Percentiles rank a stretch among this genome's conserved stretches.
Conservation (phyloP, 2,888 invertebrate genomes). For the Acronicta leporina region DNA sequence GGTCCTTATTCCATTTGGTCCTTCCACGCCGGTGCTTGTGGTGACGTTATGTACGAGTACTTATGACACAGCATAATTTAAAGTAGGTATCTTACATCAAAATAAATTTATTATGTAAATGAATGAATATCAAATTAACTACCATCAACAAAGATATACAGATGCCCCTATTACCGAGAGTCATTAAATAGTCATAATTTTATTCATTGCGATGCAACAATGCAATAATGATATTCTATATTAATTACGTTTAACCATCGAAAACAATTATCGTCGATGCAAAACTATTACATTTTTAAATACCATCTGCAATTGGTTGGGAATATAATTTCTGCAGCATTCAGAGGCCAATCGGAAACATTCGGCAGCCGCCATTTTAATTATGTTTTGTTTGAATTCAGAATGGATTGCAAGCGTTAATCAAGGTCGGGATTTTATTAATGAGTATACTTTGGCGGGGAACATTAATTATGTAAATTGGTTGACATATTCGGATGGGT, state of each 20-base stretch:
- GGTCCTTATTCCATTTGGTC: background rate
- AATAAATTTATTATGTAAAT: constrained; percentile 7
- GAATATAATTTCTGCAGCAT: constrained; percentile 13
- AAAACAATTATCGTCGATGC: constrained; percentile 41
- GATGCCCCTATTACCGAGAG: constrained; percentile 18
- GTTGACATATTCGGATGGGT: constrained; percentile 52
- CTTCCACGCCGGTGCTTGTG: background rate
- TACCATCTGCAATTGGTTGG: constrained; percentile 40
- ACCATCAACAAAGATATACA: constrained; percentile 6
- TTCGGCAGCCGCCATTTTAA: constrained; percentile 56
- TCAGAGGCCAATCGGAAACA: constrained; percentile 47
- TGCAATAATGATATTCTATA: constrained; percentile 22
- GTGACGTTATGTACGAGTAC: too few species aligned
- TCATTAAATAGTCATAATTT: constrained; percentile 18
- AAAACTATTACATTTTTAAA: constrained; percentile 50
- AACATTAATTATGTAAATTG: constrained; percentile 59
- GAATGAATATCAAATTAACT: constrained; percentile 6
- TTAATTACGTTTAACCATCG: constrained; percentile 38
- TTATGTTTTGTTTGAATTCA: constrained; percentile 61
- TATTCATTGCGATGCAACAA: constrained; percentile 25
- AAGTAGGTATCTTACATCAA: too few species aligned
- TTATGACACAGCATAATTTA: too few species aligned
- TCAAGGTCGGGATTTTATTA: constrained; percentile 60
- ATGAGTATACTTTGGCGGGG: constrained; percentile 54
- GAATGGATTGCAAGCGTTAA: constrained; percentile 62